Percentiles rank a stretch among this genome's conserved stretches.
phyloP scores from a whole-genome alignment of 1,140 invertebrate genomes.

The Tetranychus urticae region DNA sequence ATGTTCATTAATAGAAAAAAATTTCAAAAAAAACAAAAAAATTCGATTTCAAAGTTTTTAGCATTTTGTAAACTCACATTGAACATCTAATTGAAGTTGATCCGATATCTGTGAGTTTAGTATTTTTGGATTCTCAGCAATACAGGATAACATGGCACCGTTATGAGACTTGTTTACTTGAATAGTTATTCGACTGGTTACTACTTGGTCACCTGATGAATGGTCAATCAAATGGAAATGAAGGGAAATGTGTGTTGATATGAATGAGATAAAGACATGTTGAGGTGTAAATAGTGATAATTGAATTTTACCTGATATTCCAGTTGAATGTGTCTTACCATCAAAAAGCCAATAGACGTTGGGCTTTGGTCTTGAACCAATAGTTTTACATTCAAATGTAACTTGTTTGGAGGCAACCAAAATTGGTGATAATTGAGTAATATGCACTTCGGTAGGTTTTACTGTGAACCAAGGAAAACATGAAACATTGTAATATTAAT shows the following conservation, averaged over 20 bases:
- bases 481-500: too few relatives aligned
- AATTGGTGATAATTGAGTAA: conserved; percentile 8
- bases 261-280: too few relatives aligned
- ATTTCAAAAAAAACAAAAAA: too few relatives aligned
- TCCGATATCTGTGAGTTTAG: conserved; percentile 3
- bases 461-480: background rate
- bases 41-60: too few relatives aligned
- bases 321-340: conserved; percentile 4
- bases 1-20: background rate
- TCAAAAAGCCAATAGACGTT: conserved; percentile 8
- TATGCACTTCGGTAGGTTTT: conserved; percentile 8
- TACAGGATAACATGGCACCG: conserved; percentile 1
- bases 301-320: background rate
- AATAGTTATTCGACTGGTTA: background rate
- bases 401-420: conserved; percentile 4
- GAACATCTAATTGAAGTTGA: conserved; percentile 5
- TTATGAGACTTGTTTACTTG: conserved; percentile 1
- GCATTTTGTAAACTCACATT: conserved; percentile 3
- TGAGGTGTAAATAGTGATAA: too few relatives aligned
- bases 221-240: background rate
- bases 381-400: conserved; percentile 8
- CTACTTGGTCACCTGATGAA: background rate
- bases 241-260: background rate
- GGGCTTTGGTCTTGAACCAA: conserved; percentile 10
- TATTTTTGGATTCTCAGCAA: conserved; percentile 5